Conservation (phyloP, 2,888 invertebrate genomes). For the Yponomeuta malinellus region DNA sequence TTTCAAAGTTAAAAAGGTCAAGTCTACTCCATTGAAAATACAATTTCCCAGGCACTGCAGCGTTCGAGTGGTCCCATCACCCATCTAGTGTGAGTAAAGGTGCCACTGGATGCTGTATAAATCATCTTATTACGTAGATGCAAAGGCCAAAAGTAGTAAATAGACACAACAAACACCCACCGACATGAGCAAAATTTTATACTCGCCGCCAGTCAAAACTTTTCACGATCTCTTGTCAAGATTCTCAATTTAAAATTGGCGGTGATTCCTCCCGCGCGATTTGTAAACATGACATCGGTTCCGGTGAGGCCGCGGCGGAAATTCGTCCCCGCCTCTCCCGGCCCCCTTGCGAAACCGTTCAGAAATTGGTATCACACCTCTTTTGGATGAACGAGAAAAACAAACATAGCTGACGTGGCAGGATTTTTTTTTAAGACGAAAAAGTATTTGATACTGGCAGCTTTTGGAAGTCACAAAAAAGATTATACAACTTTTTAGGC, state of each 20-base stretch:
- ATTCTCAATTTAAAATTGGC: conserved; percentile 63
- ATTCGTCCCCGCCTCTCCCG: conserved; percentile 52
- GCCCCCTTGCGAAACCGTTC: conserved; percentile 1
- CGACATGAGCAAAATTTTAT: not conserved
- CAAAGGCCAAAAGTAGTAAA: no score
- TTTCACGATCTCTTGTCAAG: not conserved
- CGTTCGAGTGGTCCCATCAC: no score
- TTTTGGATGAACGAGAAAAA: conserved; percentile 5
- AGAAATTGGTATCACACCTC: not conserved
- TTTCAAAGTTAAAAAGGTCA: no score
- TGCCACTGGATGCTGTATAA: no score
- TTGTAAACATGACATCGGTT: conserved; percentile 70
- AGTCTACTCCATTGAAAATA: no score
- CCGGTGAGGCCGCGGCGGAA: conserved; percentile 71
- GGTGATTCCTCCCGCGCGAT: conserved; percentile 64
- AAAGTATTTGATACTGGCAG: not conserved
- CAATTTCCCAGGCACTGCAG: no score
- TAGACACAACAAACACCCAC: no score
- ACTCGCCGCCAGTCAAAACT: not conserved
- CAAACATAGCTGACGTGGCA: conserved; percentile 3
- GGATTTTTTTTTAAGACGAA: not conserved
- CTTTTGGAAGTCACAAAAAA: no score
- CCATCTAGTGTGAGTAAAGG: no score
- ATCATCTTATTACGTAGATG: no score
- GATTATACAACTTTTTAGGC: no score